A percentile compares a stretch with the other conserved stretches of the same genome.
Conservation (phyloP, 2,797 vertebrate genomes). For the Oceanodroma leucorhoa region DNA sequence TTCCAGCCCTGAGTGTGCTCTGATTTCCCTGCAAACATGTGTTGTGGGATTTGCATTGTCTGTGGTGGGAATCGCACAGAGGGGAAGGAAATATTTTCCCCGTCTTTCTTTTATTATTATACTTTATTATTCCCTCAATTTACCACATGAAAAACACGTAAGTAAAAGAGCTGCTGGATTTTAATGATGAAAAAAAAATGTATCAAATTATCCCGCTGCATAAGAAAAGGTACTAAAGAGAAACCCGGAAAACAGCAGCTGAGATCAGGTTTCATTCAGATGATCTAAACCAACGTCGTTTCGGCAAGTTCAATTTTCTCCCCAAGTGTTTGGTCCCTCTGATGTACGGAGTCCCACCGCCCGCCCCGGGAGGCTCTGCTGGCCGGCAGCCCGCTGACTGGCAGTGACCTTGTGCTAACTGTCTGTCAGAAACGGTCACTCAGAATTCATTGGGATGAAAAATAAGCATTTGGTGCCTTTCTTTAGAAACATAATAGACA, state of each 20-base stretch:
- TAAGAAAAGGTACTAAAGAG: background rate
- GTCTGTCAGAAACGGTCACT: slow-evolving; percentile 19
- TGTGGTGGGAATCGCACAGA: background rate
- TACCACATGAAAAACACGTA: background rate
- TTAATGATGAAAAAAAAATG: background rate
- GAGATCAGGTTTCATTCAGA: slow-evolving; percentile 13
- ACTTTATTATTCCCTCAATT: slow-evolving; percentile 37
- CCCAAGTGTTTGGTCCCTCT: background rate
- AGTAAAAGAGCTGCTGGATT: slow-evolving; percentile 18
- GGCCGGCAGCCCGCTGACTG: background rate
- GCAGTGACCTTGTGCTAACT: slow-evolving; percentile 33
- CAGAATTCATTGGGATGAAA: slow-evolving; percentile 7
- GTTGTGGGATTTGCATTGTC: slow-evolving; percentile 28
- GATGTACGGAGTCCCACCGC: background rate
- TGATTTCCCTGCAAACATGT: slow-evolving; percentile 28
- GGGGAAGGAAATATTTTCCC: background rate
- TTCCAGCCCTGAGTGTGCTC: slow-evolving; percentile 31
- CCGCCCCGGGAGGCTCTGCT: background rate
- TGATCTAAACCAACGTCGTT: background rate
- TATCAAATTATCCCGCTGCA: background rate
- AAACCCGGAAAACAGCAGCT: slow-evolving; percentile 12
- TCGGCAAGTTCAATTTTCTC: slow-evolving; percentile 24
- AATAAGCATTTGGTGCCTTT: slow-evolving; percentile 39
- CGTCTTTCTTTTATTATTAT: background rate
- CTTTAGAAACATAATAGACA: slow-evolving; percentile 61